phyloP scores from a whole-genome alignment of 2,888 invertebrate genomes.

The Drosophila infuscata region DNA sequence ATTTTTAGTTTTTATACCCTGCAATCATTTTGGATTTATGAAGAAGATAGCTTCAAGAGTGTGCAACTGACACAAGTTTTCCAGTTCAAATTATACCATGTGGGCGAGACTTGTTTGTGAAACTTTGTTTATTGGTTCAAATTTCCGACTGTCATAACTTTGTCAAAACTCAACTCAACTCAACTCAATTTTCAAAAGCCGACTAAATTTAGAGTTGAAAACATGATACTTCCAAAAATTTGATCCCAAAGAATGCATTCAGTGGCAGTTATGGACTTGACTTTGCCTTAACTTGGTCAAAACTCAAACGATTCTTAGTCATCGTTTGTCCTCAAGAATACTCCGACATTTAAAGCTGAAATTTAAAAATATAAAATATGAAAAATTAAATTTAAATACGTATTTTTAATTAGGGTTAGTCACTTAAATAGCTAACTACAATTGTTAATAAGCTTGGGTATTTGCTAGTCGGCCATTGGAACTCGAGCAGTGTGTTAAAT shows the following conservation, averaged over 20 bases:
- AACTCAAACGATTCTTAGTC: neutral
- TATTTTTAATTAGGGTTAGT: too few relatives aligned
- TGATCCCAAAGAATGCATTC: neutral
- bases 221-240: neutral
- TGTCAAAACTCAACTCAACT: neutral
- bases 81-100: neutral
- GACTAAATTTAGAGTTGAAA: neutral
- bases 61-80: neutral
- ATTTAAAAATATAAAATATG: too few relatives aligned
- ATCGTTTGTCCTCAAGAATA: neutral
- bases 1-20: conserved; percentile 16
- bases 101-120: neutral
- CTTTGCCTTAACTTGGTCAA: neutral
- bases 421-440: neutral
- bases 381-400: too few relatives aligned
- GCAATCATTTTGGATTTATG: neutral
- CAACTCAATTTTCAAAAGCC: neutral
- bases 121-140: neutral
- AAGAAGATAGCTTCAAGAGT: neutral
- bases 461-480: neutral
- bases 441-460: neutral
- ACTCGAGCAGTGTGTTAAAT: neutral
- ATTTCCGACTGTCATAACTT: neutral
- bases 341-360: neutral
- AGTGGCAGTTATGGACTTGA: neutral